Conservation (phyloP, 2,113 vertebrate genomes). For the Lophotis ruficrista region DNA sequence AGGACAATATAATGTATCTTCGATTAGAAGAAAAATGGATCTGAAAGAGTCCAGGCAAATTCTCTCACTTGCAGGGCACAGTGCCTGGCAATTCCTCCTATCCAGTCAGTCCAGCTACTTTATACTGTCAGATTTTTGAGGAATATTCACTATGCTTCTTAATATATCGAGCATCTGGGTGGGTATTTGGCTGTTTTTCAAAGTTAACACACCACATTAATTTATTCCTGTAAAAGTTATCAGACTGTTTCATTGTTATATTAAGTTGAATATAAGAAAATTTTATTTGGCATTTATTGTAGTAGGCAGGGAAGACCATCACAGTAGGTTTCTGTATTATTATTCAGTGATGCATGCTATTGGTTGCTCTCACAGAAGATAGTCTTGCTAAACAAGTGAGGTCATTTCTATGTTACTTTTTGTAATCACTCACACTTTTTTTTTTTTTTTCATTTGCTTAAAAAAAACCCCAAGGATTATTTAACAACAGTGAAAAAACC, state of each 20-base stretch:
- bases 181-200: neutral
- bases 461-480: neutral
- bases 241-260: neutral
- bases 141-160: neutral
- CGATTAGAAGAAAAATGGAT: neutral
- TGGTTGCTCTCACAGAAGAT: neutral
- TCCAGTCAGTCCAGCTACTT: neutral
- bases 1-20: neutral
- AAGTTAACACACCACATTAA: neutral
- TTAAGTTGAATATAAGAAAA: neutral
- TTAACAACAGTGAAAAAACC: neutral
- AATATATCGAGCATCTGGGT: neutral
- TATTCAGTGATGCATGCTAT: neutral
- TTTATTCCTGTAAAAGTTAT: neutral
- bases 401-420: neutral
- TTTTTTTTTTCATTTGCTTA: neutral
- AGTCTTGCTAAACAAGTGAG: neutral
- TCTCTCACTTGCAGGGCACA: neutral
- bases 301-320: neutral
- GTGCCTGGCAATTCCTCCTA: neutral
- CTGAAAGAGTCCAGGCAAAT: neutral
- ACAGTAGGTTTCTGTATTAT: neutral
- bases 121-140: neutral
- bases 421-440: neutral
- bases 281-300: neutral